Conservation (phyloP, 2,888 invertebrate species). For the Mechanitis messenoides region DNA sequence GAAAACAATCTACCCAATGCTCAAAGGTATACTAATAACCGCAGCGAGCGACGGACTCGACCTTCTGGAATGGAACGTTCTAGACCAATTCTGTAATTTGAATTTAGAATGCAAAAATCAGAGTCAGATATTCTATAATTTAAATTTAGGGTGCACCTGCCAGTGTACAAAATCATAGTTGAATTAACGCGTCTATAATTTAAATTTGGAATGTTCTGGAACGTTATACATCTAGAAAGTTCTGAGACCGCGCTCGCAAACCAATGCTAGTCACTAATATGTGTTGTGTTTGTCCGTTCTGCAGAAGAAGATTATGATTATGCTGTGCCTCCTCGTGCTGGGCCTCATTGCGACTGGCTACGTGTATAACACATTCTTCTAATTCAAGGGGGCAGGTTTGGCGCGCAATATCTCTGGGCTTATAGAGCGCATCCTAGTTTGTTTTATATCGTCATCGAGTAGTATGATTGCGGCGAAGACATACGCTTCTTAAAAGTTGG, state of each 20-base stretch:
- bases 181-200: constrained; percentile 5
- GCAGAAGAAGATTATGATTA: constrained; percentile 96
- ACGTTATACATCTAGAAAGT: constrained; percentile 18
- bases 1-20: constrained; percentile 61
- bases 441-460: constrained; percentile 43
- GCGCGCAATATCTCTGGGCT: constrained; percentile 51
- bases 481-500: constrained; percentile 24
- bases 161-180: neutral
- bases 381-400: constrained; percentile 72
- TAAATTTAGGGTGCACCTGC: neutral
- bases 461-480: constrained; percentile 33
- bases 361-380: constrained; percentile 75
- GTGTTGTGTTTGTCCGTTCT: constrained; percentile 74
- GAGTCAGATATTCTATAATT: neutral
- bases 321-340: constrained; percentile 90
- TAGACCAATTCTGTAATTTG: neutral
- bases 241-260: constrained; percentile 45
- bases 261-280: constrained; percentile 58
- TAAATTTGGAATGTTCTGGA: constrained; percentile 12
- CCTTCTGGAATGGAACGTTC: constrained; percentile 13
- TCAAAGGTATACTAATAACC: constrained; percentile 60
- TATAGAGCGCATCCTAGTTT: constrained; percentile 56
- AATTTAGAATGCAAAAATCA: no score
- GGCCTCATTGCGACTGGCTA: constrained; percentile 80
- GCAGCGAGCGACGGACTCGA: constrained; percentile 42